Evolutionary conservation across 2,113 vertebrate genomes (phyloP).

Genomic region (Vombatus ursinus): DNA sequence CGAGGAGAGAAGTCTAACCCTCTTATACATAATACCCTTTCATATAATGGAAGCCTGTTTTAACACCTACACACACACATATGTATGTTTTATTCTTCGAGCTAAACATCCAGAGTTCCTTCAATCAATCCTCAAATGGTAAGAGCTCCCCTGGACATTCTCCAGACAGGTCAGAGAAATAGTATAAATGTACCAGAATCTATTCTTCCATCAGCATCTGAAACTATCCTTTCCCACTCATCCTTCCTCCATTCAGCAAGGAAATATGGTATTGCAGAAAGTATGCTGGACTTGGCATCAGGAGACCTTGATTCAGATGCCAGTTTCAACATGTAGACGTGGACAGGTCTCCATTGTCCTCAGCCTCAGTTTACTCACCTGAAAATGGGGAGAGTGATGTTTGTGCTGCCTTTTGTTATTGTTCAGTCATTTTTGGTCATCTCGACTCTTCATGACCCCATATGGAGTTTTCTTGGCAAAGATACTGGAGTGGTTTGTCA

Average conservation of each 20-base stretch:
- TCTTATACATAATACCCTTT: background rate
- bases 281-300: background rate
- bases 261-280: background rate
- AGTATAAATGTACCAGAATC: background rate
- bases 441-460: background rate
- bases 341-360: background rate
- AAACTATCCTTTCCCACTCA: background rate
- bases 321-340: background rate
- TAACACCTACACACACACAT: background rate
- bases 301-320: background rate
- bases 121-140: background rate
- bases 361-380: background rate
- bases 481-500: background rate
- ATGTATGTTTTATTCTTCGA: background rate
- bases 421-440: no score
- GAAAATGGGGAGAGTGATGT: background rate
- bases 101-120: background rate
- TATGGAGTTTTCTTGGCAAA: background rate
- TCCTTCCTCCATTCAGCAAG: background rate
- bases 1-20: background rate
- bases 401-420: background rate
- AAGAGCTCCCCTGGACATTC: background rate
- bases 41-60: background rate
- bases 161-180: background rate
- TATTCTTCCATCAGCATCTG: background rate